A percentile compares a stretch with the other conserved stretches of the same genome.
These are phyloP conservation scores for Conomelus anceps DNA, from an alignment of 2,888 invertebrate species.

Conservation along the genomic window DNA sequence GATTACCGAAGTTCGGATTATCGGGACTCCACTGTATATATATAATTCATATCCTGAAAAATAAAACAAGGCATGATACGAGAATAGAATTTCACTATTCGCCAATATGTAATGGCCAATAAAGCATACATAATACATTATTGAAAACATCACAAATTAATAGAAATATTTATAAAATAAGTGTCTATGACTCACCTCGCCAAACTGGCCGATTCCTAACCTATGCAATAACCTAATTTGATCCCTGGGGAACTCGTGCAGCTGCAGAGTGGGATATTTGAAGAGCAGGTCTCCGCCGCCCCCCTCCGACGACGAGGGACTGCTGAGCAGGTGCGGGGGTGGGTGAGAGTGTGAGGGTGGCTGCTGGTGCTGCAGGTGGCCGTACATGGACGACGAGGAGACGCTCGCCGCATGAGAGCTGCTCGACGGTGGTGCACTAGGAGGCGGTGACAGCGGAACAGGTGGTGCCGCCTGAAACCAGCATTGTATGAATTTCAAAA, in stretches of 20 bases:
- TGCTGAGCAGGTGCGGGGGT: neutral
- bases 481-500: neutral
- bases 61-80: too few relatives aligned
- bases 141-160: neutral
- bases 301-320: conserved; percentile 3
- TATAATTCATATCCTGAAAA: too few relatives aligned
- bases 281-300: neutral
- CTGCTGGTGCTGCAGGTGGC: conserved; percentile 13
- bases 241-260: conserved; percentile 60
- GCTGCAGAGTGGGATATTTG: conserved; percentile 18
- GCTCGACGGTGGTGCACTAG: conserved; percentile 31
- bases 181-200: conserved; percentile 48
- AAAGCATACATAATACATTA: too few relatives aligned
- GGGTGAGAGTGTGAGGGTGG: conserved; percentile 1
- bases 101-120: too few relatives aligned
- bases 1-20: too few relatives aligned
- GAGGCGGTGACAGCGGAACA: conserved; percentile 42
- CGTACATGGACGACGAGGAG: conserved; percentile 23
- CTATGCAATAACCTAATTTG: conserved; percentile 68
- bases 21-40: too few relatives aligned
- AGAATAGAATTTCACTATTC: too few relatives aligned
- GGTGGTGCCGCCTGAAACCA: conserved; percentile 36
- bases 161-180: neutral
- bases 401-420: conserved; percentile 16
- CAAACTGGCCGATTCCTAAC: conserved; percentile 68